These are phyloP conservation scores for Mercenaria mercenaria DNA, from an alignment of 1,140 invertebrate species.

Conservation along the genomic window DNA sequence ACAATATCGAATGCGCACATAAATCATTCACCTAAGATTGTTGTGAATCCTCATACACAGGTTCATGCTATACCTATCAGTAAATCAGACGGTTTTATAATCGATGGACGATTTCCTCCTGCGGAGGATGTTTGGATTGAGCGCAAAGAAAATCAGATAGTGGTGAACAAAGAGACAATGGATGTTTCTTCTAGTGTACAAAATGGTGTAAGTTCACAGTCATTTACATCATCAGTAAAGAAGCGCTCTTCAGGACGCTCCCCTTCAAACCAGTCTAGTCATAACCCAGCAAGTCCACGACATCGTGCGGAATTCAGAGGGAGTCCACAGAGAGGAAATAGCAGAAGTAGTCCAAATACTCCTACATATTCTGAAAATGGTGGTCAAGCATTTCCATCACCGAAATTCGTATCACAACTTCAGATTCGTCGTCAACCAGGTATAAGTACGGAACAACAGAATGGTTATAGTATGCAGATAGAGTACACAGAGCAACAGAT, in stretches of 20 bases:
- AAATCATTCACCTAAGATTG: neutral
- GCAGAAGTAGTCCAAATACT: constrained; percentile 41
- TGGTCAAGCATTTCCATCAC: neutral
- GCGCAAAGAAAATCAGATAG: constrained; percentile 46
- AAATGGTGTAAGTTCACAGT: constrained; percentile 30
- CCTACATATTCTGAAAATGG: constrained; percentile 54
- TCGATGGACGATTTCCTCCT: constrained; percentile 17
- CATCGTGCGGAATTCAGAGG: neutral
- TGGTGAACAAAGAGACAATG: constrained; percentile 24
- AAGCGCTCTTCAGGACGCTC: too few species aligned
- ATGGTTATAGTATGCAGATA: constrained; percentile 52
- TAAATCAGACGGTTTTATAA: constrained; percentile 79
- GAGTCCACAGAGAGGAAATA: neutral
- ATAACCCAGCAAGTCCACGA: constrained; percentile 10
- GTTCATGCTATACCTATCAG: constrained; percentile 74
- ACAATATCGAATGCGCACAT: neutral
- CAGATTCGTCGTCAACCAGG: constrained; percentile 40
- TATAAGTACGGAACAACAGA: constrained; percentile 26
- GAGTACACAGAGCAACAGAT: constrained; percentile 53
- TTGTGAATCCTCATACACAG: neutral
- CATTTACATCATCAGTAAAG: constrained; percentile 29
- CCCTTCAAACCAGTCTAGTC: neutral
- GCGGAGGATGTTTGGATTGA: constrained; percentile 56
- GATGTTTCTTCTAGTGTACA: constrained; percentile 26
- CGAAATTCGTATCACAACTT: constrained; percentile 59